Base-by-base conservation (phyloP, 2,888 invertebrate species). In the Cataglyphis cursor region DNA sequence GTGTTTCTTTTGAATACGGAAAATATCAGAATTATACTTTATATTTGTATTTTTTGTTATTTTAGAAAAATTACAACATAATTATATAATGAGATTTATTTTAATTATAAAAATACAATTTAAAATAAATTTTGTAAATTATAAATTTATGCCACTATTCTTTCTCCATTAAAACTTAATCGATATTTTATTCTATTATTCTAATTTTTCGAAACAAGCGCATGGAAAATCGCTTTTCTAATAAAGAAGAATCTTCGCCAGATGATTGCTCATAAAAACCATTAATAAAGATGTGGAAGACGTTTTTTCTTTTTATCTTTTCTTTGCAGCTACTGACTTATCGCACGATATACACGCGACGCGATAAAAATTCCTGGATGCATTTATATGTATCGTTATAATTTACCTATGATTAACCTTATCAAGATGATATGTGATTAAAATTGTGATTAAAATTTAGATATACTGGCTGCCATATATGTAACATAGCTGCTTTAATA, bases 321-420 rank as follows among this genome's bases (percentile, higher is more conserved):
- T 57, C 57, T 68, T 18, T 10, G n/a, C 15, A 15, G 54, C 31
- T 44, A 70, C 18, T 21, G 31, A 8, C 38, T 38, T 75, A 81
- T 81, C 75, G 12, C 76, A 38, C 0, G 9, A 2, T 61, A 61
- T 18, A 73, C 21, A 73, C 8, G 8, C 15, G 18, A 0, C 24
- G 21, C 12, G 35, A 61, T 80, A 59, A 38, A 81, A 48, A 62
- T 15, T 61, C 28, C 21, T 24, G 21, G 35, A 0, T 38, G 2
- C 18, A 15, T 3, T 38, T 54, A 10, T 44, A 21, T 5, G n/a
- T 28, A 59, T 41, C 74, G 38, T 51, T 74, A 31, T 81, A 64
- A 81, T 75, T 81, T 81, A 48, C 3, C 48, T 18, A 75, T 31
- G 62, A 38, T 62, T 31, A 64, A 62, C 38, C 31, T 35, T 18